These are phyloP conservation scores for Sciurus niger DNA, from an alignment of 2,113 vertebrate genomes.

Conservation along the genomic window DNA sequence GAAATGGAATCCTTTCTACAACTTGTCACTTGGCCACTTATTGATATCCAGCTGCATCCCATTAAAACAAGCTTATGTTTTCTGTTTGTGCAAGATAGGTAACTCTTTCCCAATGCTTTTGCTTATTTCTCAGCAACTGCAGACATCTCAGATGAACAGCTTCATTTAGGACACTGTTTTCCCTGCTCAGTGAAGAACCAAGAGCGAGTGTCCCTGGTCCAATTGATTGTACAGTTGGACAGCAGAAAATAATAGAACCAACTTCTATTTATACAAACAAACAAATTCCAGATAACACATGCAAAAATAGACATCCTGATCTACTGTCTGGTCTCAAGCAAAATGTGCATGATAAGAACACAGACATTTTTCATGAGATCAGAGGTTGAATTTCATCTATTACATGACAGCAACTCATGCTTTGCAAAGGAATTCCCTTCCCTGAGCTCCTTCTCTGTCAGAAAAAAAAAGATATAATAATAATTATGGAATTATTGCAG, in stretches of 20 bases:
- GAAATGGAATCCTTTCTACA: slow-evolving; percentile 54
- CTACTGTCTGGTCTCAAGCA: neutral
- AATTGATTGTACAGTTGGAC: neutral
- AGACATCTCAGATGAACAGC: neutral
- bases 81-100: neutral
- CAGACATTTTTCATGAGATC: neutral
- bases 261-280: neutral
- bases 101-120: neutral
- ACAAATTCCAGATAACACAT: neutral
- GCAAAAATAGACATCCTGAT: neutral
- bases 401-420: neutral
- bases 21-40: slow-evolving; percentile 53
- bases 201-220: neutral
- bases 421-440: neutral
- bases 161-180: slow-evolving; percentile 21
- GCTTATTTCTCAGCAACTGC: slow-evolving; percentile 43
- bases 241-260: neutral
- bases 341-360: neutral
- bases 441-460: neutral
- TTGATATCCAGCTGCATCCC: slow-evolving; percentile 47
- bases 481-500: neutral
- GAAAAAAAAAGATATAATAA: neutral
- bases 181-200: neutral
- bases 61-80: slow-evolving; percentile 32
- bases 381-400: neutral